Percentiles rank a stretch among this genome's conserved stretches.
These are phyloP conservation scores for Telmatochromis sp. DNA, from an alignment of 2,113 vertebrate genomes.

Conservation along the genomic window DNA sequence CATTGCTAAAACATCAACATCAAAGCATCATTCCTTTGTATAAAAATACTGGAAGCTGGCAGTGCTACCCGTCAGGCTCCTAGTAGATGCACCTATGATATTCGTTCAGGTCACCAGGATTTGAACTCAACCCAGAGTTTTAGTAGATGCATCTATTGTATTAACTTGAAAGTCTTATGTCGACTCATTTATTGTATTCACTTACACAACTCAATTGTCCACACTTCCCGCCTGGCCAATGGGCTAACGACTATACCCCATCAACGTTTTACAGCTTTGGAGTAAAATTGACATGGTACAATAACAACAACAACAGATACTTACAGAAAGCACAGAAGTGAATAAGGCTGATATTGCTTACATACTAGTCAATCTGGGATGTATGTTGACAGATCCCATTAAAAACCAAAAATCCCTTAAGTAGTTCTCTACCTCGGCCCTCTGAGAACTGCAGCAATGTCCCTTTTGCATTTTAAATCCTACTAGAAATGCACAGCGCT, in stretches of 20 bases:
- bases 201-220: background rate
- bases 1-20: background rate
- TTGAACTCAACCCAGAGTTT: background rate
- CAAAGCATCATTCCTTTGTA: background rate
- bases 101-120: background rate
- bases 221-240: background rate
- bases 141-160: background rate
- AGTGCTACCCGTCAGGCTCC: background rate
- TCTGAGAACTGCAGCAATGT: constrained; percentile 17
- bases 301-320: background rate
- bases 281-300: background rate
- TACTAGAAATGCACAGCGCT: constrained; percentile 1
- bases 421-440: constrained; percentile 40
- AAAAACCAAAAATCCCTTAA: constrained; percentile 34
- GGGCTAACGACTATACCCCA: background rate
- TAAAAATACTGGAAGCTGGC: background rate
- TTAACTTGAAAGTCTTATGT: background rate
- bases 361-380: constrained; percentile 9
- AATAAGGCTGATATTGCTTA: background rate
- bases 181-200: background rate
- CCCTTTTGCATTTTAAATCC: constrained; percentile 39
- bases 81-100: background rate
- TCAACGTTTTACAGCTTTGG: background rate
- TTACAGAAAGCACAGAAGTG: background rate
- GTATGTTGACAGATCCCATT: constrained; percentile 30